Evolutionary conservation across 2,888 invertebrate species (phyloP).

Genomic region (Anthrax anthrax): DNA sequence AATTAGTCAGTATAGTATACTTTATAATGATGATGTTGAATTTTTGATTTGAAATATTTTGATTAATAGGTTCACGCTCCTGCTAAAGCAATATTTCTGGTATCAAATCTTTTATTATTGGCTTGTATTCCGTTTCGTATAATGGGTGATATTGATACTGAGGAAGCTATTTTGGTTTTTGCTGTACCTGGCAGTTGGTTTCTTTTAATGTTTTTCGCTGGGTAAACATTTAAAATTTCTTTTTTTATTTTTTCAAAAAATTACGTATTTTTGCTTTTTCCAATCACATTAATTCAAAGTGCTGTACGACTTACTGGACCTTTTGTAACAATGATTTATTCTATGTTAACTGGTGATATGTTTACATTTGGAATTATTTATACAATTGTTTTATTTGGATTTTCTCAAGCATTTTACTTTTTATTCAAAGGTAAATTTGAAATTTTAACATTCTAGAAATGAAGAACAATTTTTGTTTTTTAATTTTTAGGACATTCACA

Average conservation of each 20-base stretch:
- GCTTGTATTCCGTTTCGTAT: constrained; percentile 80
- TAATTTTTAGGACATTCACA: constrained; percentile 52
- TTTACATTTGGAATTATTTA: constrained; percentile 97
- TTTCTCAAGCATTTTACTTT: constrained; percentile 91
- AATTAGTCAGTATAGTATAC: constrained; percentile 63
- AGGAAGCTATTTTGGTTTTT: constrained; percentile 83
- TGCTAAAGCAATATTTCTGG: constrained; percentile 83
- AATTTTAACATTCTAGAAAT: no score
- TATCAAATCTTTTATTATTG: constrained; percentile 79
- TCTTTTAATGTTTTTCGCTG: constrained; percentile 95
- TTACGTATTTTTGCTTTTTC: constrained; percentile 12
- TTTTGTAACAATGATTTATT: constrained; percentile 98
- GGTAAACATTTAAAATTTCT: constrained; percentile 43
- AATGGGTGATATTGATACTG: constrained; percentile 55
- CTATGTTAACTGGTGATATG: constrained; percentile 98
- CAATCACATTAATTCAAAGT: constrained; percentile 35
- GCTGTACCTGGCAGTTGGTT: constrained; percentile 96
- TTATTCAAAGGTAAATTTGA: constrained; percentile 59
- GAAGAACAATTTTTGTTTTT: background rate
- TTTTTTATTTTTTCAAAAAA: background rate
- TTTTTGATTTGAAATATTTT: constrained; percentile 1
- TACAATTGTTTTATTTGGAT: constrained; percentile 83
- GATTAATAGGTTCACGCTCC: constrained; percentile 76
- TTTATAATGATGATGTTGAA: no score
- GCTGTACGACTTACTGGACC: constrained; percentile 92